phyloP scores from a whole-genome alignment of 1,140 invertebrate genomes.

The Ptiloglossa arizonensis region DNA sequence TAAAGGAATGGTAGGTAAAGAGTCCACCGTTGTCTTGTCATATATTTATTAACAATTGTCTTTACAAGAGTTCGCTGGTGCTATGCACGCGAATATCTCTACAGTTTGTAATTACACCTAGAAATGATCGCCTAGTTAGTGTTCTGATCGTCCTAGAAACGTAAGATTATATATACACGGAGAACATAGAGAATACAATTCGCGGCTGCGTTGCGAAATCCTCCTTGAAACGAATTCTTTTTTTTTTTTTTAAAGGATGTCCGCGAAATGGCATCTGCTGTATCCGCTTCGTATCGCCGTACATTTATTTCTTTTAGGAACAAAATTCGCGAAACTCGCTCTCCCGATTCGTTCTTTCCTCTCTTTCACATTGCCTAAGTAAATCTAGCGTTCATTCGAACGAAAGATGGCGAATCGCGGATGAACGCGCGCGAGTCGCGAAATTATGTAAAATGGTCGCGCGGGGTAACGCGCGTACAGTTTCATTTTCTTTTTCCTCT shows the following conservation, averaged over 20 bases:
- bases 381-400: too few relatives aligned
- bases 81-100: conserved; percentile 15
- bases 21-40: too few relatives aligned
- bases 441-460: neutral
- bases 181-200: conserved; percentile 1
- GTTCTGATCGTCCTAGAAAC: conserved; percentile 22
- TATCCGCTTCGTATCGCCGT: too few relatives aligned
- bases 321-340: neutral
- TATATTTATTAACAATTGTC: conserved; percentile 63
- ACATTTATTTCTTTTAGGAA: conserved; percentile 26
- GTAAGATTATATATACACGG: conserved; percentile 48
- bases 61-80: conserved; percentile 51
- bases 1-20: too few relatives aligned
- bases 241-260: neutral
- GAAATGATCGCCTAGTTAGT: conserved; percentile 27
- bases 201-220: neutral
- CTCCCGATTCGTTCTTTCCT: neutral
- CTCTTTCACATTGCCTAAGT: neutral
- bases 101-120: conserved; percentile 33
- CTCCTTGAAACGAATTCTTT: neutral
- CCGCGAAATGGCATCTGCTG: neutral
- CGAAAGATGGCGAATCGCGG: too few relatives aligned
- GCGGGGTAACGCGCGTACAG: neutral
- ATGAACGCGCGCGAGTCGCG: conserved; percentile 8
- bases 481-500: neutral